Evolutionary conservation across 2,797 vertebrate species (phyloP).

Genomic region (Aplochiton taeniatus): DNA sequence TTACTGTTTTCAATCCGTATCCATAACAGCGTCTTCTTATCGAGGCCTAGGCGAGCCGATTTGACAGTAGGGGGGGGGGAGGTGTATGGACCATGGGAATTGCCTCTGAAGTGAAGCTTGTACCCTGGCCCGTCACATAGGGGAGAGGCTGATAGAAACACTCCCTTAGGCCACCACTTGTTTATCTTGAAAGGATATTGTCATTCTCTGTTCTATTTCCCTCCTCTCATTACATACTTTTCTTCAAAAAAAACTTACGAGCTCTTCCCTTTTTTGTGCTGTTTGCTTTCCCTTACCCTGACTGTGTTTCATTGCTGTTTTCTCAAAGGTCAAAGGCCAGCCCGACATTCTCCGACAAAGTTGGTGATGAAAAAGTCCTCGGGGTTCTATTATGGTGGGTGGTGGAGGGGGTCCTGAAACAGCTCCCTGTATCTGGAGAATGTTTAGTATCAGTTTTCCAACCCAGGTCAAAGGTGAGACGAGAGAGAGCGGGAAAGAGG

Average conservation of each 20-base stretch:
- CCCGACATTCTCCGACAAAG: constrained; percentile 19
- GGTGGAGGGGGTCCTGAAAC: constrained; percentile 49
- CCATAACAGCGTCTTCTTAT: too few relatives aligned
- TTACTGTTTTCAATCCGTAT: too few relatives aligned
- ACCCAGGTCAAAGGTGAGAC: constrained; percentile 47
- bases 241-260: too few relatives aligned
- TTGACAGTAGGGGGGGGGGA: too few relatives aligned
- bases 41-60: too few relatives aligned
- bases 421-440: constrained; percentile 58
- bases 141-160: too few relatives aligned
- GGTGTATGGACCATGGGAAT: too few relatives aligned
- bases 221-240: background rate
- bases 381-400: constrained; percentile 34
- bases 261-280: background rate
- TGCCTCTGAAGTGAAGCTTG: too few relatives aligned
- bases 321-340: constrained; percentile 15
- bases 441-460: constrained; percentile 60
- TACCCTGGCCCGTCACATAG: too few relatives aligned
- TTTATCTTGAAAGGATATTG: too few relatives aligned
- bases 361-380: constrained; percentile 45
- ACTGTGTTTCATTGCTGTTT: constrained; percentile 9
- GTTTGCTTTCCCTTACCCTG: background rate
- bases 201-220: background rate
- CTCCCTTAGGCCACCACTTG: too few relatives aligned
- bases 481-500: constrained; percentile 22